These are phyloP conservation scores for Anolis sagrei DNA, from an alignment of 2,113 vertebrate genomes.

Conservation along the genomic window DNA sequence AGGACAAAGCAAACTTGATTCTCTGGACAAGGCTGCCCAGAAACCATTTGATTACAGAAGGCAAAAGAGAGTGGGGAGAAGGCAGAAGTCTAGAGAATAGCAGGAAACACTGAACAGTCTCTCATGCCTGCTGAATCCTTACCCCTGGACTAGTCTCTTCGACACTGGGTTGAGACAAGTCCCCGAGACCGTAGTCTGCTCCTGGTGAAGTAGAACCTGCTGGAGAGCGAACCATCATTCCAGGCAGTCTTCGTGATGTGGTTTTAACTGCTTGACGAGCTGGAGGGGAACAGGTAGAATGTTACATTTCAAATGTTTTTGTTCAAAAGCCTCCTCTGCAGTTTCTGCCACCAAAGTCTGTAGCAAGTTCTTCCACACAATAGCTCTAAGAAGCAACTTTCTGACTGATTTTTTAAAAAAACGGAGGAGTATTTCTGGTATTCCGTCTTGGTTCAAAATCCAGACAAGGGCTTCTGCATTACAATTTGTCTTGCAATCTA, in stretches of 20 bases:
- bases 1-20: slow-evolving; percentile 1
- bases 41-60: slow-evolving; percentile 48
- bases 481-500: background rate
- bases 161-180: slow-evolving; percentile 78
- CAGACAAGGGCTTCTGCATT: no score
- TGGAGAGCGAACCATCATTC: slow-evolving; percentile 91
- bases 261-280: slow-evolving; percentile 95
- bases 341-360: no score
- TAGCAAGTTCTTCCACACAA: background rate
- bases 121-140: slow-evolving; percentile 55
- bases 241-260: slow-evolving; percentile 89
- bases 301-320: background rate
- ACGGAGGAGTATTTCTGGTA: background rate
- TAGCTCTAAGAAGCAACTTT: background rate
- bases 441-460: background rate
- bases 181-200: slow-evolving; percentile 85
- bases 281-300: slow-evolving; percentile 63
- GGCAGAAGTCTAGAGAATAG: slow-evolving; percentile 33
- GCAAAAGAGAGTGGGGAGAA: background rate
- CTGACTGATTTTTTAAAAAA: background rate
- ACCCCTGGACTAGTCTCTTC: slow-evolving; percentile 85
- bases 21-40: slow-evolving; percentile 34
- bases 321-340: background rate
- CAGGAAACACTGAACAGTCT: slow-evolving; percentile 26
- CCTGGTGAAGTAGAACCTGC: slow-evolving; percentile 88